Percentiles rank a stretch among this genome's conserved stretches.
Evolutionary conservation across 2,113 vertebrate genomes (phyloP).

Genomic region (Daboia siamensis): DNA sequence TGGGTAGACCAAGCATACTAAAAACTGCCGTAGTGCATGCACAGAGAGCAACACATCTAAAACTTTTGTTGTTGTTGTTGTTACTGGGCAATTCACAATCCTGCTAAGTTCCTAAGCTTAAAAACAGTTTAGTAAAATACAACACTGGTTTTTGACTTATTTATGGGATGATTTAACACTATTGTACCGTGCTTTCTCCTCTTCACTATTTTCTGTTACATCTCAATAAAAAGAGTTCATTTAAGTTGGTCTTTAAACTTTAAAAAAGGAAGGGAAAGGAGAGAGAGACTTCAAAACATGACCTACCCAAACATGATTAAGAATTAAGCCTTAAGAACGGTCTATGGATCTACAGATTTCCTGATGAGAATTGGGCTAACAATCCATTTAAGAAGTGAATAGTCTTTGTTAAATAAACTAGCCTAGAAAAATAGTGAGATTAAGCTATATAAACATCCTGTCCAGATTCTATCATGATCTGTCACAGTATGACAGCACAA

Average conservation of each 20-base stretch:
- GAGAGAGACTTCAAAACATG: not conserved
- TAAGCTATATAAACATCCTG: not conserved
- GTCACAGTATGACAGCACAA: not conserved
- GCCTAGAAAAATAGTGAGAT: not conserved
- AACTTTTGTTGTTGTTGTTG: not conserved
- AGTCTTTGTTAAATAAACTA: not conserved
- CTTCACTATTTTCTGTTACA: not conserved
- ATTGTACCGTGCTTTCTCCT: not conserved
- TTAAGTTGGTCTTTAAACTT: not conserved
- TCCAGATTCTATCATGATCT: not conserved
- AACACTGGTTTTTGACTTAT: not conserved
- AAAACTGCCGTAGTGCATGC: not conserved
- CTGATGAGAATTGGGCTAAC: not conserved
- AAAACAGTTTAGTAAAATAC: not conserved
- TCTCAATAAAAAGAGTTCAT: not conserved
- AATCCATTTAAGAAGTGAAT: not conserved
- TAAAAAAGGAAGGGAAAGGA: not conserved
- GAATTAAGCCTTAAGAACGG: not conserved
- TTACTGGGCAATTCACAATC: not conserved
- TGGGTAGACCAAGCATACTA: not conserved
- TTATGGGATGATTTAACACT: not conserved
- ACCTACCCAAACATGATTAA: not conserved
- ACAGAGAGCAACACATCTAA: not conserved
- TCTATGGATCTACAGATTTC: not conserved
- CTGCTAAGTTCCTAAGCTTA: not conserved